Conservation (phyloP, 1,140 invertebrate species). For the Panagrolaimus sp. region DNA sequence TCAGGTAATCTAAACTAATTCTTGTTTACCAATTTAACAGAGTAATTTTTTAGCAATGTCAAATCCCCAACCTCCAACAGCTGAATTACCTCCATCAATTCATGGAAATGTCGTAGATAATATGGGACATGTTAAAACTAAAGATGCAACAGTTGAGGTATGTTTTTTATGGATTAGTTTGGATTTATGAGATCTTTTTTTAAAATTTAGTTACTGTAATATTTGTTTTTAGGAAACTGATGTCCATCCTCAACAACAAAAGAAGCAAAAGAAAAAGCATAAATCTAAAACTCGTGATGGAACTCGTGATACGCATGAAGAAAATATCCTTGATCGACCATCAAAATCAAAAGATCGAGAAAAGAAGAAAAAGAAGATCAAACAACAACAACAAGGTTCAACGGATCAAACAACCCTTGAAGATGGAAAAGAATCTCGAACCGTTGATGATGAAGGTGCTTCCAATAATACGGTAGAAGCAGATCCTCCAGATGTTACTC, state of each 20-base stretch:
- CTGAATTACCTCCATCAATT: not conserved
- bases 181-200: too few species aligned
- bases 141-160: not conserved
- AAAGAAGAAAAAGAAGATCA: not conserved
- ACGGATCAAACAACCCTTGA: not conserved
- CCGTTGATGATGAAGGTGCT: constrained; percentile 2
- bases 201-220: not conserved
- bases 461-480: too few species aligned
- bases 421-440: constrained; percentile 7
- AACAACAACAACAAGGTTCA: not conserved
- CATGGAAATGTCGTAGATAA: constrained; percentile 1
- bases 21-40: too few species aligned
- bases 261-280: not conserved
- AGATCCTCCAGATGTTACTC: too few species aligned
- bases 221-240: not conserved
- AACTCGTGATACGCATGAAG: constrained; percentile 7
- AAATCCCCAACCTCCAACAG: not conserved
- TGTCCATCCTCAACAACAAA: not conserved
- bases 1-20: too few species aligned
- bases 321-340: not conserved
- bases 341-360: not conserved
- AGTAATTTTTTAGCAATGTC: too few species aligned
- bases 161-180: not conserved
- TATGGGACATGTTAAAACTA: not conserved
- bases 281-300: not conserved